Percentiles rank a stretch among this genome's conserved stretches.
phyloP scores from a whole-genome alignment of 2,797 vertebrate genomes.

The Carapus acus region DNA sequence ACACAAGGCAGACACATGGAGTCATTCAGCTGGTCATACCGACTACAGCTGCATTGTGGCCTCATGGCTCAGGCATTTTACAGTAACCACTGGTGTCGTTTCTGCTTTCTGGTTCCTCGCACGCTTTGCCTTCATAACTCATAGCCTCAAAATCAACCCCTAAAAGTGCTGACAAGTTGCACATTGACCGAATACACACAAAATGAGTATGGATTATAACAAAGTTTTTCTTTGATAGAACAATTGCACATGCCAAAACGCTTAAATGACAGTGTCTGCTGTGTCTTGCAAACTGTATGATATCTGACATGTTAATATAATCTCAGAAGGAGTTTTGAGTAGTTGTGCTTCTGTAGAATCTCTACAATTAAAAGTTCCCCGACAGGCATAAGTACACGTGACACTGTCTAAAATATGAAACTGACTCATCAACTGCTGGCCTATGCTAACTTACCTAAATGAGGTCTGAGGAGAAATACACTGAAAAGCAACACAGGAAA shows the following conservation, averaged over 20 bases:
- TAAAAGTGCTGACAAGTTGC: no score
- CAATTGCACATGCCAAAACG: no score
- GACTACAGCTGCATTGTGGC: constrained; percentile 15
- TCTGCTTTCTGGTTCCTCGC: constrained; percentile 31
- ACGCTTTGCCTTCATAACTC: neutral
- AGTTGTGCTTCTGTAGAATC: neutral
- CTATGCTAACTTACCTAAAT: neutral
- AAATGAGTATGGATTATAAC: no score
- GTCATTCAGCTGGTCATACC: constrained; percentile 16
- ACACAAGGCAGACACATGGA: constrained; percentile 27
- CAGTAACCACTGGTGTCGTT: constrained; percentile 28
- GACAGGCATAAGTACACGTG: neutral
- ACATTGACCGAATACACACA: no score
- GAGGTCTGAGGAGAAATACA: constrained; percentile 1
- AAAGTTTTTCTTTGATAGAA: no score
- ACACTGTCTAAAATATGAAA: neutral
- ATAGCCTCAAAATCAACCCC: neutral
- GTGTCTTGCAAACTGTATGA: no score
- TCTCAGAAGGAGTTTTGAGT: neutral
- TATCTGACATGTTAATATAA: no score
- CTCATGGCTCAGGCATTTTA: constrained; percentile 38
- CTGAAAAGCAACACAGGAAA: neutral
- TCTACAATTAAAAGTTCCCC: neutral
- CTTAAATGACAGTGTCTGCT: no score
- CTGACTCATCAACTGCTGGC: no score